phyloP scores from a whole-genome alignment of 2,113 vertebrate species.

The Pollimyrus isidori region DNA sequence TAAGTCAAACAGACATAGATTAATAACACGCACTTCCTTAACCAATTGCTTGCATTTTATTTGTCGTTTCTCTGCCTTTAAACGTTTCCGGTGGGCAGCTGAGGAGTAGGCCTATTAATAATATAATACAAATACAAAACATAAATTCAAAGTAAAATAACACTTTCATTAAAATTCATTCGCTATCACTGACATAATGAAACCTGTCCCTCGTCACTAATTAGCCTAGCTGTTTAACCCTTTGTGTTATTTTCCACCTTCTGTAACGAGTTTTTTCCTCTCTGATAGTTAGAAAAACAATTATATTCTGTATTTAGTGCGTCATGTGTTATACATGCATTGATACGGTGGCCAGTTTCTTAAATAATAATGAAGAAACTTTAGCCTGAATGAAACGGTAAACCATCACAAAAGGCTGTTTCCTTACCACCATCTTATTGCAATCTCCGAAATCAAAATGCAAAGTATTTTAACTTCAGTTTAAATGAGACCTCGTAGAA shows the following conservation, averaged over 20 bases:
- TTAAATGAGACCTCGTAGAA: neutral
- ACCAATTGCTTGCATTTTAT: slow-evolving; percentile 55
- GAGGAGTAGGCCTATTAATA: neutral
- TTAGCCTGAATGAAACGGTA: neutral
- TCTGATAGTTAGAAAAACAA: neutral
- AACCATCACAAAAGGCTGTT: neutral
- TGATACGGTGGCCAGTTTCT: neutral
- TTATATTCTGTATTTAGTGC: neutral
- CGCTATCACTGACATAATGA: neutral
- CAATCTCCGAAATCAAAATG: neutral
- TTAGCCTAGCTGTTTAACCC: neutral
- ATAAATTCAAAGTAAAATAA: neutral
- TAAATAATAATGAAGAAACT: neutral
- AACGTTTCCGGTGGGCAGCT: neutral
- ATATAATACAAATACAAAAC: neutral
- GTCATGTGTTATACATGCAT: neutral
- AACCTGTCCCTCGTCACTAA: neutral
- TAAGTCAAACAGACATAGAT: slow-evolving; percentile 55
- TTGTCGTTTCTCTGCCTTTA: slow-evolving; percentile 31
- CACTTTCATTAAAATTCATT: neutral
- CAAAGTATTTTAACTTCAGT: neutral
- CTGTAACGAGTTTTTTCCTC: neutral
- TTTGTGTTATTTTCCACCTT: neutral
- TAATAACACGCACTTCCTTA: slow-evolving; percentile 63
- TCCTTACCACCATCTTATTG: neutral